These are phyloP conservation scores for Tricholaema leucomelas DNA, from an alignment of 2,113 vertebrate species.

Conservation along the genomic window DNA sequence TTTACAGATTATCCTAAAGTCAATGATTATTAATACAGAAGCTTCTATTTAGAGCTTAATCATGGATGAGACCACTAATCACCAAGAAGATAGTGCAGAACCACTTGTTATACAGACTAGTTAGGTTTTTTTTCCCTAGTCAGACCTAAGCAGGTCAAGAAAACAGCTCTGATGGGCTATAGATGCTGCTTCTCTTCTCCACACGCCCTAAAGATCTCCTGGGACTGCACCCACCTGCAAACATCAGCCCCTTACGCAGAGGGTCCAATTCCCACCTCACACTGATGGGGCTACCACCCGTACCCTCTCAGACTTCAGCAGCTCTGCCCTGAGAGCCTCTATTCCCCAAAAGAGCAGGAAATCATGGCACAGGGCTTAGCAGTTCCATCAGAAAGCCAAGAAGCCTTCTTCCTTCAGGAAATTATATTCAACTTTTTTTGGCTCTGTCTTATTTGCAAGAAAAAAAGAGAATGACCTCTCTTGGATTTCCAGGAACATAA, in stretches of 20 bases:
- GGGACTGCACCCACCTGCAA: neutral
- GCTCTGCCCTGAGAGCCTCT: neutral
- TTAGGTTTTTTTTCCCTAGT: neutral
- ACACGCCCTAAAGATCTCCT: neutral
- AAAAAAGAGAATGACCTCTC: neutral
- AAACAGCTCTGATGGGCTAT: neutral
- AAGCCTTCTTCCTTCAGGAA: constrained; percentile 13
- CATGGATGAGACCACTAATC: constrained; percentile 32
- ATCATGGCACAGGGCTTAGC: neutral
- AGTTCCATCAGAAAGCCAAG: neutral
- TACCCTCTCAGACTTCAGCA: neutral
- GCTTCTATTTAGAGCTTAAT: constrained; percentile 60
- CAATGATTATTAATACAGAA: neutral
- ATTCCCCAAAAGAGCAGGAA: neutral
- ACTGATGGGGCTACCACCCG: neutral
- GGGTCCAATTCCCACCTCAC: rapidly evolving
- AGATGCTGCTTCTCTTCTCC: neutral
- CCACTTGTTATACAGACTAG: neutral
- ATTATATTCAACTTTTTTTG: neutral
- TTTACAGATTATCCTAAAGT: neutral
- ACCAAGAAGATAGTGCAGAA: constrained; percentile 9
- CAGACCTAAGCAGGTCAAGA: neutral
- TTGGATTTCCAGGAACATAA: neutral
- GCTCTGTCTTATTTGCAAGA: neutral
- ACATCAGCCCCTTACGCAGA: neutral